Conservation (phyloP, 92 coral and sea anemone genomes). For the Parazoanthus darwini region DNA sequence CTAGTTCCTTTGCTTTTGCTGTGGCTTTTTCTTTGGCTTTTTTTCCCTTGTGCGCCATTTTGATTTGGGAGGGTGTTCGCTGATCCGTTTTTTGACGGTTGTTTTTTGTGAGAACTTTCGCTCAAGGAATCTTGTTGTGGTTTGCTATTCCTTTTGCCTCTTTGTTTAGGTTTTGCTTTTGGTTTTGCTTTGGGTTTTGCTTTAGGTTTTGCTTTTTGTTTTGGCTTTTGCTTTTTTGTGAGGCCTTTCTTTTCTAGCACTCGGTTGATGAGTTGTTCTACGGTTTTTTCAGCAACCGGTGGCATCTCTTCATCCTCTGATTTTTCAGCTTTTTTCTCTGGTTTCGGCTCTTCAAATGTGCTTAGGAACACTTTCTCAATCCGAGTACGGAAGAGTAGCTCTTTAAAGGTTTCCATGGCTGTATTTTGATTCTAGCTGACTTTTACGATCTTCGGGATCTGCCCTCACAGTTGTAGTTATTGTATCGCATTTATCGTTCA, state of each 20-base stretch:
- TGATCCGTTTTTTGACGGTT: neutral
- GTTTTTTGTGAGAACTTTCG: conserved; percentile 3
- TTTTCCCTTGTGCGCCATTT: neutral
- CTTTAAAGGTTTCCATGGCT: neutral
- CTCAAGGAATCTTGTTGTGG: conserved; percentile 2
- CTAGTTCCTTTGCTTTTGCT: too few relatives aligned
- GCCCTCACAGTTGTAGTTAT: neutral
- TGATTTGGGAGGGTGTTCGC: neutral
- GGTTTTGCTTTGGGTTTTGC: neutral
- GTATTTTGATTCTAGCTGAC: neutral
- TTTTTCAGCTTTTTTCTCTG: neutral
- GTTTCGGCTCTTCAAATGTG: neutral
- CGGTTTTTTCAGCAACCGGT: neutral
- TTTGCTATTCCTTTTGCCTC: neutral
- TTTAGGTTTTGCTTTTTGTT: neutral
- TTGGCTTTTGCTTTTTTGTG: neutral
- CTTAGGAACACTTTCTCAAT: neutral
- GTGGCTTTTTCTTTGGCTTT: too few relatives aligned
- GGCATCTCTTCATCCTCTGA: neutral
- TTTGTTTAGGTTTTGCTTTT: neutral
- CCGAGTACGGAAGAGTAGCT: neutral
- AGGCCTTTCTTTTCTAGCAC: conserved; percentile 2
- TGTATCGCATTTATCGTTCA: neutral
- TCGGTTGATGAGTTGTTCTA: neutral
- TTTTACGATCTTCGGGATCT: neutral